Evolutionary conservation across 2,113 vertebrate species (phyloP).

Genomic region (Melospiza georgiana): DNA sequence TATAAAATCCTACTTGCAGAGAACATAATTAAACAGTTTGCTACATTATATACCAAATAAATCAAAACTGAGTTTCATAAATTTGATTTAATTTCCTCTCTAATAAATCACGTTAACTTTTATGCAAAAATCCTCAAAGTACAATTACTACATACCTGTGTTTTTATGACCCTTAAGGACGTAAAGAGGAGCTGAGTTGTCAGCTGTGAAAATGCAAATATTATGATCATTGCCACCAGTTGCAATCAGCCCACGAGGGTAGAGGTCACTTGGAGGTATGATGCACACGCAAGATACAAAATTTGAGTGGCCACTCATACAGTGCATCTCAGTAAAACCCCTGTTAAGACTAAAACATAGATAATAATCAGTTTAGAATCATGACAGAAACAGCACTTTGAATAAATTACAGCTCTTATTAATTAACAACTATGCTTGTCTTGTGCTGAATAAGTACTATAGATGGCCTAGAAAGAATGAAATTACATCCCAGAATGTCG

Average conservation of each 20-base stretch:
- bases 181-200: slow-evolving; percentile 85
- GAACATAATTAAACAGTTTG: not conserved
- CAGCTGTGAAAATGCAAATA: slow-evolving; percentile 92
- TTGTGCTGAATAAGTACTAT: not conserved
- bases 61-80: not conserved
- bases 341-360: slow-evolving; percentile 84
- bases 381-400: not conserved
- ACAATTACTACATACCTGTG: slow-evolving; percentile 78
- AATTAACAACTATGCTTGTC: not conserved
- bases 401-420: not conserved
- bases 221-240: slow-evolving; percentile 95
- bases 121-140: not conserved
- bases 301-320: slow-evolving; percentile 92
- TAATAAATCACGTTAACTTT: not conserved
- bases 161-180: slow-evolving; percentile 91
- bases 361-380: not conserved
- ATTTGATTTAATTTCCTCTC: not conserved
- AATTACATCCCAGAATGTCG: not conserved
- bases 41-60: not conserved
- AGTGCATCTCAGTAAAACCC: slow-evolving; percentile 90
- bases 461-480: not conserved
- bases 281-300: slow-evolving; percentile 96
- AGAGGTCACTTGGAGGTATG: slow-evolving; percentile 88
- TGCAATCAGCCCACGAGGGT: slow-evolving; percentile 90
- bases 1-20: not conserved